Conservation (phyloP, 2,797 vertebrate genomes). For the Hoplostethus atlanticus region DNA sequence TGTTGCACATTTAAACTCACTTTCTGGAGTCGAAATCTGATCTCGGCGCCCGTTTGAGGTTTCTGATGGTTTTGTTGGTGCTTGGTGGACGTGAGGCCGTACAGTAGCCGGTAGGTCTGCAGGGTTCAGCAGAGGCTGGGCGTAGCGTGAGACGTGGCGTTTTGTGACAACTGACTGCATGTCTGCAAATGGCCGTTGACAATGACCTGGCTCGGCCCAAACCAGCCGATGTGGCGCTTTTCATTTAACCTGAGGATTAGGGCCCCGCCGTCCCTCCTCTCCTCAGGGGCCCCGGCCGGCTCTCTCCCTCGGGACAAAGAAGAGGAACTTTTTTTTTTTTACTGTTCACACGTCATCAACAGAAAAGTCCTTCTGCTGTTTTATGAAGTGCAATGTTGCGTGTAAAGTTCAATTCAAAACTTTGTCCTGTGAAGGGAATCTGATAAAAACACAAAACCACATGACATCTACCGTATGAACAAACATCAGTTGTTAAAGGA, state of each 20-base stretch:
- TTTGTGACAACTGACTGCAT: slow-evolving; percentile 10
- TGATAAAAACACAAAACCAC: too few relatives aligned
- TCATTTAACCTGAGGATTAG: slow-evolving; percentile 77
- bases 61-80: neutral
- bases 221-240: slow-evolving; percentile 72
- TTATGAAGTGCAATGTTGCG: neutral
- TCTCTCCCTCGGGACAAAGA: slow-evolving; percentile 5
- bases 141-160: slow-evolving; percentile 25
- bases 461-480: too few relatives aligned
- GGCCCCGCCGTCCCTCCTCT: slow-evolving; percentile 39
- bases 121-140: slow-evolving; percentile 33
- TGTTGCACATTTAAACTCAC: neutral
- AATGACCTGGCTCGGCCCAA: slow-evolving; percentile 50
- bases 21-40: too few relatives aligned
- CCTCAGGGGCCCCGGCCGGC: slow-evolving; percentile 49
- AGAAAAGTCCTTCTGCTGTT: slow-evolving; percentile 8
- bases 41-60: too few relatives aligned
- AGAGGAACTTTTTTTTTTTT: too few relatives aligned
- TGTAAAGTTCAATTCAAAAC: slow-evolving; percentile 5
- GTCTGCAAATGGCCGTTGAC: slow-evolving; percentile 39
- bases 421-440: neutral
- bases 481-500: too few relatives aligned
- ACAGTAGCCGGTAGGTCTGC: slow-evolving; percentile 25
- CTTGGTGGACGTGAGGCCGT: neutral
- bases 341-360: slow-evolving; percentile 17